A percentile compares a stretch with the other conserved stretches of the same genome.
These are phyloP conservation scores for Donacobius atricapilla DNA, from an alignment of 2,113 vertebrate genomes.

Conservation along the genomic window DNA sequence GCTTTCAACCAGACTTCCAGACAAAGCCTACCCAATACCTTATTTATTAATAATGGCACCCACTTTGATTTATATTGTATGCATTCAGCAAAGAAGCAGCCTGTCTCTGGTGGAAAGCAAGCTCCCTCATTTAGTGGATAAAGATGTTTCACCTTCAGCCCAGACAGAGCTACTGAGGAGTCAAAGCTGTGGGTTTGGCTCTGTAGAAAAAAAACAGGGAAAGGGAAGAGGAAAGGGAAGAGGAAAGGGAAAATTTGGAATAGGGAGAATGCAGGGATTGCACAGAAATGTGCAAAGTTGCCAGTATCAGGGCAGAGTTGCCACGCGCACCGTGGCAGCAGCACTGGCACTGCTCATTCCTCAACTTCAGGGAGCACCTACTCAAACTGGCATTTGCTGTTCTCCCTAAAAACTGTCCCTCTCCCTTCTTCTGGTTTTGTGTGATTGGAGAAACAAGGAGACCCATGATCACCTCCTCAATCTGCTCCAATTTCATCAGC, in stretches of 20 bases:
- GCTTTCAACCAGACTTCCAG: constrained; percentile 59
- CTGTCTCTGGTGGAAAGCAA: background rate
- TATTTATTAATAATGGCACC: constrained; percentile 61
- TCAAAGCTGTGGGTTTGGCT: background rate
- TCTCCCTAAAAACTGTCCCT: background rate
- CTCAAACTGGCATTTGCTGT: background rate
- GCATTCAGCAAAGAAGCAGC: constrained; percentile 29
- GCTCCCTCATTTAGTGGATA: constrained; percentile 24
- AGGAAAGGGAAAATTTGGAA: background rate
- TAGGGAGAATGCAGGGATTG: accelerated
- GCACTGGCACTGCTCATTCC: background rate
- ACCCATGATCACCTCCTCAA: background rate
- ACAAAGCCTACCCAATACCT: constrained; percentile 45
- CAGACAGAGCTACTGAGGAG: background rate
- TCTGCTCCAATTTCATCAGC: background rate
- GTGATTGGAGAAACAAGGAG: background rate
- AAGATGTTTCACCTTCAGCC: constrained; percentile 41
- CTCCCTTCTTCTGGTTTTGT: background rate
- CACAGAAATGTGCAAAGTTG: background rate
- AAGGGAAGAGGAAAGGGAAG: background rate
- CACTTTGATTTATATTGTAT: constrained; percentile 74
- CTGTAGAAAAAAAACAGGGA: background rate
- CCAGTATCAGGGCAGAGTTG: background rate
- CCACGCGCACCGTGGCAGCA: too few species aligned
- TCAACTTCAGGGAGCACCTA: accelerated